Base-by-base conservation (phyloP, 2,113 vertebrate species). In the Megaceryle torquata region DNA sequence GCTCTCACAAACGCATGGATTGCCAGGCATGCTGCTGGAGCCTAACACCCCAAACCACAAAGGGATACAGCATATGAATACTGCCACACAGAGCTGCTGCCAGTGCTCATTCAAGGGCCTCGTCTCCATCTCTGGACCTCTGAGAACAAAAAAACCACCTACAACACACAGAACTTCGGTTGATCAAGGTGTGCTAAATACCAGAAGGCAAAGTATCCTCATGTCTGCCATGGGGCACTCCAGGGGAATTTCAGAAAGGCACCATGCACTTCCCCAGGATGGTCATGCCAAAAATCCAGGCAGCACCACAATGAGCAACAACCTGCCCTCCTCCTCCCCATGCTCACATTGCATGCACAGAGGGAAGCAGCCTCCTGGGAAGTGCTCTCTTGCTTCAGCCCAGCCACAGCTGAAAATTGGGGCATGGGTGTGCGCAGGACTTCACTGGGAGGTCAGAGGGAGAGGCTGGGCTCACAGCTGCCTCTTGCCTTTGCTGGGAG, bases 391-490 rank as follows among this genome's bases (percentile, higher is more conserved):
- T 37, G 46, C 75, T 75, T 86, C 61, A 22, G 28, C 29, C 11
- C 18, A 71, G 70, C 37, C 44, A 43, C 4, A 2, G 51, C 29
- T 44, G 43, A 64, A 68, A 68, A 83, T 15, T 18, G 17, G 71
- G 25, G 63, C 89, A 64, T 0, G 2, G 4, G 7, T 0, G 2
- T 5, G 59, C 0, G 0, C 35, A 64, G 82, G 59, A 48, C 80
- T 64, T 61, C 71, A 24, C 19, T 1, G 2, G 33, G 20, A 81
- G 44, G 33, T 15, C 57, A 39, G 79, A 71, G 22, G 17, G 15
- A 75, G 3, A 29, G 11, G 21, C 20, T 5, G 3, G 41, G 31
- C 41, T 69, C 69, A 6, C 3, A 1, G 7, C 35, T n/a, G 53
- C 53, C 3, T 0, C 48, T 51, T 13, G 60, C 16, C 60, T 77